Percentiles rank a stretch among this genome's conserved stretches.
These are phyloP conservation scores for Alectoris magna DNA, from an alignment of 2,797 vertebrate species.

Conservation along the genomic window DNA sequence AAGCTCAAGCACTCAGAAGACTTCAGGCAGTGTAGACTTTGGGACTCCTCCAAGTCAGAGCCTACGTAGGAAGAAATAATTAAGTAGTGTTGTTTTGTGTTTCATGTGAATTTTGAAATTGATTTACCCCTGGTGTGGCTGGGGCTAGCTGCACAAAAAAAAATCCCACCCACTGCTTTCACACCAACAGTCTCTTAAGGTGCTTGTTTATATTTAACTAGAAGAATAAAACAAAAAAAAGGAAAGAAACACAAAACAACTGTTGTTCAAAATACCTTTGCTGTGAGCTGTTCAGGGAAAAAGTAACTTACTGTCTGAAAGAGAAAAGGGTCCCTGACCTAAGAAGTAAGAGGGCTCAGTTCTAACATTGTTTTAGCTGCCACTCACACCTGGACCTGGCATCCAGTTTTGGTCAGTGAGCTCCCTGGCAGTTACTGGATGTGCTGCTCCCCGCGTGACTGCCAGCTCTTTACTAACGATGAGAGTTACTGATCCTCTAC, in stretches of 20 bases:
- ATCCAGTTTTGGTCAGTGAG: background rate
- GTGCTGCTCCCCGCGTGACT: background rate
- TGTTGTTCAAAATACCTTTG: conserved; percentile 35
- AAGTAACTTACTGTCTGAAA: conserved; percentile 27
- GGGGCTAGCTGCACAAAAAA: background rate
- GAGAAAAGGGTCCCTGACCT: background rate
- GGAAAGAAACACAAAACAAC: background rate
- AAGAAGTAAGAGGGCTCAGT: background rate
- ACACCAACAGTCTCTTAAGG: background rate
- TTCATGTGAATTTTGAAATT: conserved; percentile 42
- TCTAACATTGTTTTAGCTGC: background rate
- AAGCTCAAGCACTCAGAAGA: background rate
- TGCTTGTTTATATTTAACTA: conserved; percentile 44
- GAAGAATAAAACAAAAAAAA: background rate
- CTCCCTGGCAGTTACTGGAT: background rate
- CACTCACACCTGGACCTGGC: background rate
- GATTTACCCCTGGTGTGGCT: conserved; percentile 11
- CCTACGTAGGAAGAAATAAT: conserved; percentile 46
- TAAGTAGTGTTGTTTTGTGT: background rate
- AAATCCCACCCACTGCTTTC: background rate
- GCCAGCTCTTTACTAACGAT: background rate
- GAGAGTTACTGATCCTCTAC: background rate
- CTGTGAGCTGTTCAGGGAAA: background rate
- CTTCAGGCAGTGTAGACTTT: background rate
- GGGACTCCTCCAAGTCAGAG: conserved; percentile 6